Base-by-base conservation (phyloP, 2,888 invertebrate species). In the Lasioglossum pauxillum region DNA sequence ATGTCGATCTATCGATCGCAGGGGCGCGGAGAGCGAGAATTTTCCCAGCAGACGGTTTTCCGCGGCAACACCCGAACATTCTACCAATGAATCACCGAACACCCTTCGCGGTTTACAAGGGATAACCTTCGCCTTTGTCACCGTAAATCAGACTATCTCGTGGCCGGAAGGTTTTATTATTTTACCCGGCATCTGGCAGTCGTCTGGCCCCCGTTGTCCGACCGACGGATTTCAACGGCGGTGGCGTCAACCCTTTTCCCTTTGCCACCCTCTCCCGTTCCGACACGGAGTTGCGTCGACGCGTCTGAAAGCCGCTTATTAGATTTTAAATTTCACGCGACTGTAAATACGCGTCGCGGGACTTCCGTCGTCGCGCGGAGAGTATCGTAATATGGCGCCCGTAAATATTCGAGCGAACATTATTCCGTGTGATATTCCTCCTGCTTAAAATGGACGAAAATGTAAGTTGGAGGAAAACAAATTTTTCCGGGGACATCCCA, bases 101-200 rank as follows among this genome's bases (percentile, higher is more conserved):
- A 23, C 19, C 35, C 67, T 92, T 90, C 88, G 91, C 88, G 90
- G 89, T 67, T 88, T 81, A 80, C 86, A 87, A 83, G 90, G 93
- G 93, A 93, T 94, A 95, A 93, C 94, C 94, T 93, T 91, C 90
- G 86, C 91, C 92, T 90, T 93, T 93, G 91, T 92, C 89, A 81
- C 91, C 91, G 92, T 95, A 95, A 95, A 95, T 95, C 95, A 94
- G 89, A 49, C 93, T 93, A 94, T 94, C 94, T 92, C 89, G 86
- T 84, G 88, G 89, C 83, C 87, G 78, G 83, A 83, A 75, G 75
- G 86, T 92, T 93, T 92, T 92, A 93, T 93, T 92, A 92, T 93
- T 93, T 92, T 92, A 92, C 90, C 91, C 90, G 88, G 78, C 83
- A 77, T 38, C 69, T 57, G 57, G 83, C 73, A 79, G 85, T 82